Evolutionary conservation across 1,140 invertebrate species (phyloP).

Genomic region (Stratiolaelaps scimitus): DNA sequence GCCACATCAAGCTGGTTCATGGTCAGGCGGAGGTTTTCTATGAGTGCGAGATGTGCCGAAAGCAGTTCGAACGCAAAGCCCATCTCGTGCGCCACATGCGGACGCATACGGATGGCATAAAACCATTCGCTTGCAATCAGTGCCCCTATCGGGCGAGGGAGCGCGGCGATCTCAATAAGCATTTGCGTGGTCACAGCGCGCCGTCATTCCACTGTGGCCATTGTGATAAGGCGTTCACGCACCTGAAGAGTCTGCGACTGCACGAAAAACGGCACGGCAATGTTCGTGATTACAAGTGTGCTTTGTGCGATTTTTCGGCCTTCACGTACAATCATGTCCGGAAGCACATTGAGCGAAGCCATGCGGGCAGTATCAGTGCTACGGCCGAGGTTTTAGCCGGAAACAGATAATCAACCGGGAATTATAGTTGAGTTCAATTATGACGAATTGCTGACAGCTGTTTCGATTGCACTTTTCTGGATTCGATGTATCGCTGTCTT

Average conservation of each 20-base stretch:
- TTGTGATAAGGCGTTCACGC: conserved; percentile 5
- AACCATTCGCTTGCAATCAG: conserved; percentile 11
- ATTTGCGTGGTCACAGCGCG: background rate
- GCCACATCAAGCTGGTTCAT: conserved; percentile 16
- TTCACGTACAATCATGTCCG: conserved; percentile 12
- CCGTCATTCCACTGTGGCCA: conserved; percentile 13
- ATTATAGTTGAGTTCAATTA: no score
- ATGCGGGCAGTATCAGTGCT: background rate
- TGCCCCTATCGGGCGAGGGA: background rate
- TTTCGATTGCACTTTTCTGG: no score
- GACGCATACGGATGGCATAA: background rate
- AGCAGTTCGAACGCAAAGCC: conserved; percentile 19
- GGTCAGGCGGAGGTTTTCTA: background rate
- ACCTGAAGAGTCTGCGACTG: conserved; percentile 1
- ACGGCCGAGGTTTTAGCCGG: no score
- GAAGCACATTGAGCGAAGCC: conserved; percentile 1
- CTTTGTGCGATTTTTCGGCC: background rate
- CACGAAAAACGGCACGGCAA: conserved; percentile 2
- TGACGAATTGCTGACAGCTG: no score
- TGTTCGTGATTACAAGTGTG: conserved; percentile 17
- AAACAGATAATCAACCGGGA: no score
- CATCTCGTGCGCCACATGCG: background rate
- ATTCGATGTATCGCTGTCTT: no score
- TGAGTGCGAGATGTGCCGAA: background rate
- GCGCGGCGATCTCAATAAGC: conserved; percentile 18